Base-by-base conservation (phyloP, 1,140 invertebrate genomes). In the Calosoma granatense region DNA sequence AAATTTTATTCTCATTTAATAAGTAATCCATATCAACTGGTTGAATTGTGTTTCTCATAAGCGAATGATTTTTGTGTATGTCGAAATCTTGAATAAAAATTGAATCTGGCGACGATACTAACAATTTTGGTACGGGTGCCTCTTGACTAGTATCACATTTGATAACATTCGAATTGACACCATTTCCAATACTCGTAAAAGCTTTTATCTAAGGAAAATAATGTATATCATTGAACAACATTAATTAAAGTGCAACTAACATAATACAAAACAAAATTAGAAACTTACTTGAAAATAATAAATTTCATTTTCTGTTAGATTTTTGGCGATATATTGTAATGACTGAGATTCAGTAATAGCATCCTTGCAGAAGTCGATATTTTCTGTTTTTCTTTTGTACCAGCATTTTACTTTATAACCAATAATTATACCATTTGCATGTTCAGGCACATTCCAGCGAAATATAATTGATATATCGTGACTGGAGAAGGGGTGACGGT, bases 1-100 rank as follows among this genome's bases (percentile, higher is more conserved):
- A 90, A 6, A 92, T 74, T 36, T 83, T 79, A 54, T 83, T 78
- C 67, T 93, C 90, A 52, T 79, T 75, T n/a, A 78, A 75, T 12
- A 83, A 72, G 21, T 82, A 77, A 1, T 76, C 73, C 26, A 87
- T 75, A 62, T 85, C 82, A 1, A 82, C 74, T 0, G 85, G 80
- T 19, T 74, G 75, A 26, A 76, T 78, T n/a, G 78, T 78, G 54
- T 81, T 81, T 55, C 78, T 76, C 1, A 78, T 78, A 36, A 85
- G 72, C 0, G 74, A 77, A 59, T 73, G 57, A 65, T 78, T 80
- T 1, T 73, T 72, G 12, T 80, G 73, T 6, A 81, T 76, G 65
- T 92, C 90, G 43, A 89, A 70, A 66, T 92, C 89, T 0, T 84
- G 69, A 26, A 90, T 76, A 57, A 79, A 82, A 1, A 92, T 80